These are phyloP conservation scores for Prunella fulvescens DNA, from an alignment of 2,113 vertebrate species.

Conservation along the genomic window DNA sequence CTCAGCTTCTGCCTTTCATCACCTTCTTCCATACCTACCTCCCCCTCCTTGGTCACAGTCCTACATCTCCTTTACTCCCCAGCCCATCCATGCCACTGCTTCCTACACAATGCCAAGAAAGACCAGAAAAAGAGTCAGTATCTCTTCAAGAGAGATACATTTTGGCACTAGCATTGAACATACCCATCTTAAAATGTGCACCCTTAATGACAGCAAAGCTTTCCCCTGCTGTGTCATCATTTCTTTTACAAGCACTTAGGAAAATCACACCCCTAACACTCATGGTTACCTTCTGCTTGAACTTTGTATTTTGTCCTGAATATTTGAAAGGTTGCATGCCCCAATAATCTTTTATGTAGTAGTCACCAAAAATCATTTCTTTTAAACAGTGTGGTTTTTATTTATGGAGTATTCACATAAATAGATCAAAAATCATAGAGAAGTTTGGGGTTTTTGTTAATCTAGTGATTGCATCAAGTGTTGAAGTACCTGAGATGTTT, in stretches of 20 bases:
- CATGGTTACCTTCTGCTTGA: neutral
- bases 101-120: neutral
- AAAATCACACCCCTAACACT: rapidly evolving
- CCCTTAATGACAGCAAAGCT: neutral
- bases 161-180: neutral
- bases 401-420: neutral
- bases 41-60: neutral
- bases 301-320: neutral
- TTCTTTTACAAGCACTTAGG: neutral
- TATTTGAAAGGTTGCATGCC: neutral
- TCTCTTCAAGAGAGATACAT: neutral
- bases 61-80: neutral
- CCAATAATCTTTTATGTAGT: neutral
- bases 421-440: neutral
- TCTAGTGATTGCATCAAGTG: neutral
- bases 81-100: neutral
- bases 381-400: neutral
- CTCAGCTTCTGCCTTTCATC: neutral
- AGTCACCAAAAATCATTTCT: neutral
- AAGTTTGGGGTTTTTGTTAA: neutral
- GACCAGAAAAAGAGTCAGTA: neutral
- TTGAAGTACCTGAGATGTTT: neutral
- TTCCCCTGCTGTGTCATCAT: neutral
- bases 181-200: neutral
- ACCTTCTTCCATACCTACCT: rapidly evolving